These are phyloP conservation scores for Prenolepis imparis DNA, from an alignment of 2,888 invertebrate genomes.

Conservation along the genomic window DNA sequence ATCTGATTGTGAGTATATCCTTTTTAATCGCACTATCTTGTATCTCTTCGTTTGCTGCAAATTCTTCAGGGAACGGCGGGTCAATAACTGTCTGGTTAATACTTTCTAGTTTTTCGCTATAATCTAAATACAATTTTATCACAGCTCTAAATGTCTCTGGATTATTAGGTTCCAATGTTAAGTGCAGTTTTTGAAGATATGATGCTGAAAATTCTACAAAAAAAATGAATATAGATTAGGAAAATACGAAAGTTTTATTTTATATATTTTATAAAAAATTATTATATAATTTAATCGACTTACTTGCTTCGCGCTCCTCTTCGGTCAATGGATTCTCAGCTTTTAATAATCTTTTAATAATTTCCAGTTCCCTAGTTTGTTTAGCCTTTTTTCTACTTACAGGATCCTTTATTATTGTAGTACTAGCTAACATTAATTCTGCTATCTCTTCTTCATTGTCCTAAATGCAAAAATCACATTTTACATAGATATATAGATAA, in stretches of 20 bases:
- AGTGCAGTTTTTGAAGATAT: slow-evolving; percentile 82
- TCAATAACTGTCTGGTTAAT: slow-evolving; percentile 72
- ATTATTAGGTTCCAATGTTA: slow-evolving; percentile 77
- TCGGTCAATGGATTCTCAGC: slow-evolving; percentile 86
- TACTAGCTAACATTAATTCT: slow-evolving; percentile 88
- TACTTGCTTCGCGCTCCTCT: slow-evolving; percentile 87
- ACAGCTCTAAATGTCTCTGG: slow-evolving; percentile 79
- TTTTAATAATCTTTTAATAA: slow-evolving; percentile 87
- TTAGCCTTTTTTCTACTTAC: slow-evolving; percentile 87
- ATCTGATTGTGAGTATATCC: slow-evolving; percentile 79
- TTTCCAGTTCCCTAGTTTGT: slow-evolving; percentile 87
- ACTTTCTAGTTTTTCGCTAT: slow-evolving; percentile 80
- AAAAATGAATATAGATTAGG: slow-evolving; percentile 43
- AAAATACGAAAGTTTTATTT: slow-evolving; percentile 28
- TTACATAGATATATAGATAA: slow-evolving; percentile 43
- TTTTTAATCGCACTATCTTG: slow-evolving; percentile 62
- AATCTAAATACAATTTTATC: slow-evolving; percentile 80
- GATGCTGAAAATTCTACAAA: slow-evolving; percentile 82
- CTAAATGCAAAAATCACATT: slow-evolving; percentile 73
- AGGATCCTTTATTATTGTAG: slow-evolving; percentile 86
- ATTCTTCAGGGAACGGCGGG: slow-evolving; percentile 57
- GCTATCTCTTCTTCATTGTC: slow-evolving; percentile 89
- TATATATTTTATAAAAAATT: slow-evolving; percentile 34
- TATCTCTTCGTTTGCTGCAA: slow-evolving; percentile 54
- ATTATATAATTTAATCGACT: slow-evolving; percentile 62